A percentile compares a stretch with the other conserved stretches of the same genome.
These are phyloP conservation scores for Diuraphis noxia DNA, from an alignment of 1,140 invertebrate genomes.

Conservation along the genomic window DNA sequence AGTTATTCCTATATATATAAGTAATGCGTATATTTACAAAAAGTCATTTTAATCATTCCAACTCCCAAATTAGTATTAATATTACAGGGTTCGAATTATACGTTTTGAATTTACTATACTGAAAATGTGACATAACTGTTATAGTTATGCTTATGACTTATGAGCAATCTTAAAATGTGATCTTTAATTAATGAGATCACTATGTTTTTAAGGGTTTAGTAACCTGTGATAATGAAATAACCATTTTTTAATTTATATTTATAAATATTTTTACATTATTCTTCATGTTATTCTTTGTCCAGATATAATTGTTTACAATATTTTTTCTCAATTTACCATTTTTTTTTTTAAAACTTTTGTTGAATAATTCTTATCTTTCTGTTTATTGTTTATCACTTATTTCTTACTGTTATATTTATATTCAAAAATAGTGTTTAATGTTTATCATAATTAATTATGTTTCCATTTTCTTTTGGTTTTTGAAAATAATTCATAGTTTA, in stretches of 20 bases:
- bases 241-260: background rate
- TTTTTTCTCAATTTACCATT: background rate
- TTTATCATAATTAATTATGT: background rate
- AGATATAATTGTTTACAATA: background rate
- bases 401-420: background rate
- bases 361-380: conserved; percentile 1
- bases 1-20: background rate
- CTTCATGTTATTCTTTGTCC: background rate
- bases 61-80: conserved; percentile 13
- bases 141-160: conserved; percentile 14
- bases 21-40: background rate
- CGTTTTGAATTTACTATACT: background rate
- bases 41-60: conserved; percentile 25
- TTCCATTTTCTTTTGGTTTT: background rate
- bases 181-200: conserved; percentile 6
- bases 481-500: background rate
- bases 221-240: conserved; percentile 37
- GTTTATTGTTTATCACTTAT: background rate
- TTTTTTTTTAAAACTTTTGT: background rate
- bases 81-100: conserved; percentile 9
- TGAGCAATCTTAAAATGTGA: conserved; percentile 30
- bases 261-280: conserved; percentile 25
- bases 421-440: background rate
- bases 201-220: background rate
- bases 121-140: background rate